Evolutionary conservation across 2,888 invertebrate genomes (phyloP), one percentile per base, ranked within the genome.

Genomic region (Heliconius sara): DNA sequence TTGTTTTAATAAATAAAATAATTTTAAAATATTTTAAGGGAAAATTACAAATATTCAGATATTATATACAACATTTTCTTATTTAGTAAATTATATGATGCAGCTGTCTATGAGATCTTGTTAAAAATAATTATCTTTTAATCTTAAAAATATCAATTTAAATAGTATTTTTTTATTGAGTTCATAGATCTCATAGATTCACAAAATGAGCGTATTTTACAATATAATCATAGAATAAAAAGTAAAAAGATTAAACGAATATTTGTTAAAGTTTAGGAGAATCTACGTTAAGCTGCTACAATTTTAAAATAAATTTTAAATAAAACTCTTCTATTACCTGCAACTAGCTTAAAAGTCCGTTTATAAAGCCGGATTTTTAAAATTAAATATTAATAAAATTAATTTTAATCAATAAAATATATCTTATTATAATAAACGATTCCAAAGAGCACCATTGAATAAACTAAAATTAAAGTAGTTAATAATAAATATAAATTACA

Each of bases 331-430:
- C n/a, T 47, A 47, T 76, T 34, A 60, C 19, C 30, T 52, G 52
- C 34, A 34, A 73, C 63, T 77, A 47, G 66, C 47, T 60, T 73
- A 67, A 79, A 77, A 43, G 79, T 43, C n/a, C 79, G 27, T 43
- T 81, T 81, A 81, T 77, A 81, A 22, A 3, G 25, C 2, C 25
- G 16, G 73, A 34, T 19, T 12, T 34, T 34, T 60, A 19, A 30
- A 39, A 39, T 39, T 60, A 73, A 57, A 60, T 34, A 60, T 16
- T 25, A 60, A 25, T 60, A 0, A 25, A 10, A 19, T n/a, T 34
- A 39, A 4, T n/a, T 25, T 47, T 9, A 30, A 34, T 34, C 0
- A 67, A 34, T 22, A n/a, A 22, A 68, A 68, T n/a, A n/a, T n/a
- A n/a, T 12, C 22, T 68, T n/a, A 68, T n/a, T 39, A 34, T 3